Conservation (phyloP, 1,140 invertebrate species). For the Zaprionus lachaisei region DNA sequence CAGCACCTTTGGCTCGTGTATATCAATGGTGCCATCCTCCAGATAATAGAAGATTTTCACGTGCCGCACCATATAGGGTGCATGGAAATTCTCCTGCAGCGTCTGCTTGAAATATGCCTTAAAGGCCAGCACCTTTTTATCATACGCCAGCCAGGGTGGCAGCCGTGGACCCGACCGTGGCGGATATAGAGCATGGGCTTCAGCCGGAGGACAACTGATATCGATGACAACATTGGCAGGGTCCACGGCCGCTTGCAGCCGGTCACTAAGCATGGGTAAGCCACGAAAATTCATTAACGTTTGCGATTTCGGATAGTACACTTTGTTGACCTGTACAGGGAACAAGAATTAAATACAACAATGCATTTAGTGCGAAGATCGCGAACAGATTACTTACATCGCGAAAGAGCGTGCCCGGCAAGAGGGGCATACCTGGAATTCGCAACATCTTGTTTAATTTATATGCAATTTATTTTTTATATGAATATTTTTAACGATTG, state of each 20-base stretch:
- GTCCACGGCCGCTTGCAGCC: conserved; percentile 51
- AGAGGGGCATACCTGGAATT: conserved; percentile 78
- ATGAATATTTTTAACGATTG: conserved; percentile 15
- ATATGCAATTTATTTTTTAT: conserved; percentile 11
- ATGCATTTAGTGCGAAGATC: not conserved
- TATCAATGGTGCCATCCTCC: conserved; percentile 96
- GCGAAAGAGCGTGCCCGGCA: conserved; percentile 76
- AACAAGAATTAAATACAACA: not conserved
- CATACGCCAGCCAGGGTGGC: conserved; percentile 93
- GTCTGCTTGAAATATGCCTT: conserved; percentile 94
- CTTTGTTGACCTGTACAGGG: conserved; percentile 85
- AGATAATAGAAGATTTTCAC: conserved; percentile 95
- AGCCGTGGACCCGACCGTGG: conserved; percentile 89
- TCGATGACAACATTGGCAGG: conserved; percentile 54
- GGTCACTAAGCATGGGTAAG: conserved; percentile 84
- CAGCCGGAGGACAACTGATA: conserved; percentile 69
- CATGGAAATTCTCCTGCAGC: conserved; percentile 89
- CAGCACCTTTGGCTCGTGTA: conserved; percentile 88
- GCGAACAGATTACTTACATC: conserved; percentile 62
- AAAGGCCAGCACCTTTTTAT: conserved; percentile 93
- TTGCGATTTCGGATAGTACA: conserved; percentile 85
- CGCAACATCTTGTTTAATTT: conserved; percentile 65
- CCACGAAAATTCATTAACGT: conserved; percentile 72
- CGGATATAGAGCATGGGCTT: conserved; percentile 88
- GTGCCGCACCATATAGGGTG: conserved; percentile 89